phyloP scores from a whole-genome alignment of 2,888 invertebrate genomes.

The Ecliptopera silaceata region DNA sequence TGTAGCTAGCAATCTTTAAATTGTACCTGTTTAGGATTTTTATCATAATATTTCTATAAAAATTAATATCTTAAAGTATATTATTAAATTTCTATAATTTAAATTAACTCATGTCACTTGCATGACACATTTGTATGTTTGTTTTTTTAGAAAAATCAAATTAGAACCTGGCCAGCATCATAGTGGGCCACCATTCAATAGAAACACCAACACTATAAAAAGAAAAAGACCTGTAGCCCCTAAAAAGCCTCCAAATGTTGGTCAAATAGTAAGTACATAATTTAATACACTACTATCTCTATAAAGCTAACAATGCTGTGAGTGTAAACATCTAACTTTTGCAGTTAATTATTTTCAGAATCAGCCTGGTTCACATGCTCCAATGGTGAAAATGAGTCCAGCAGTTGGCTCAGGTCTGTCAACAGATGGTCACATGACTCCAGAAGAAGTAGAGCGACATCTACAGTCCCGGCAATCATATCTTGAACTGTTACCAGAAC shows the following conservation, averaged over 20 bases:
- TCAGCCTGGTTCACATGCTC: constrained; percentile 64
- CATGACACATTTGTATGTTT: neutral
- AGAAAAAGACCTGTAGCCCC: constrained; percentile 72
- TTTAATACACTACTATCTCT: too few species aligned
- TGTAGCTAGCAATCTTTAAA: too few species aligned
- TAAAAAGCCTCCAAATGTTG: constrained; percentile 71
- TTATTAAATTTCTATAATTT: too few species aligned
- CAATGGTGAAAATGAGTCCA: constrained; percentile 82
- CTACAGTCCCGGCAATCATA: constrained; percentile 92
- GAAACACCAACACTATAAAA: constrained; percentile 68
- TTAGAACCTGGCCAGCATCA: constrained; percentile 63
- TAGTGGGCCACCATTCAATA: constrained; percentile 54
- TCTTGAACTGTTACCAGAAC: constrained; percentile 91
- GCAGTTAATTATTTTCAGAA: constrained; percentile 63
- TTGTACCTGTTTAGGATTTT: too few species aligned
- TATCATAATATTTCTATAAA: too few species aligned
- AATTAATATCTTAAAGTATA: too few species aligned
- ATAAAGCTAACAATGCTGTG: too few species aligned
- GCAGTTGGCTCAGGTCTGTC: constrained; percentile 67
- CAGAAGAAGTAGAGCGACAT: constrained; percentile 95
- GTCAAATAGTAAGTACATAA: constrained; percentile 58
- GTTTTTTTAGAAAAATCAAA: constrained; percentile 80
- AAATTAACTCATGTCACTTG: too few species aligned
- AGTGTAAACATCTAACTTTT: too few species aligned
- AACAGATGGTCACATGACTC: constrained; percentile 92